These are phyloP conservation scores for Eretmochelys imbricata DNA, from an alignment of 2,113 vertebrate genomes.

Conservation along the genomic window DNA sequence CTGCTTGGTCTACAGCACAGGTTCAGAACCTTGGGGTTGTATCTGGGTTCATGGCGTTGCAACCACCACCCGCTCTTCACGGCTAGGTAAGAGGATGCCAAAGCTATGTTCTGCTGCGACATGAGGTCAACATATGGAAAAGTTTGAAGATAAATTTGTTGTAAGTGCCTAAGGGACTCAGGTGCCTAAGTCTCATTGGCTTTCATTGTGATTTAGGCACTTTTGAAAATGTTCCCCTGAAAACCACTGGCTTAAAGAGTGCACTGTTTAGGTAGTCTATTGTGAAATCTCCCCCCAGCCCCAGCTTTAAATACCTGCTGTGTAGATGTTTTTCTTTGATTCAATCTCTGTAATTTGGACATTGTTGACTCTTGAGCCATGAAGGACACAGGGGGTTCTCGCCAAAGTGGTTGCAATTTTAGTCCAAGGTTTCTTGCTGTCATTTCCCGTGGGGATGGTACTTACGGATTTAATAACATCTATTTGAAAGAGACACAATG, in stretches of 20 bases:
- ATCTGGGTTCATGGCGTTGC: neutral
- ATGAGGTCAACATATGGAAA: neutral
- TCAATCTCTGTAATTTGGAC: constrained; percentile 81
- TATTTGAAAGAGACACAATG: constrained; percentile 46
- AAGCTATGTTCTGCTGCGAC: neutral
- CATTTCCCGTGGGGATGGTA: constrained; percentile 56
- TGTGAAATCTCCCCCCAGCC: neutral
- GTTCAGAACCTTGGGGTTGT: neutral
- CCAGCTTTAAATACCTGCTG: constrained; percentile 73
- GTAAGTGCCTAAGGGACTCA: neutral
- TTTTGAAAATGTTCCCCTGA: neutral
- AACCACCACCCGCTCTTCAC: neutral
- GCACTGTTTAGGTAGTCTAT: neutral
- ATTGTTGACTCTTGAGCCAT: constrained; percentile 75
- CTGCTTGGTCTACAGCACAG: too few relatives aligned
- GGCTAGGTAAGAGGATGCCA: neutral
- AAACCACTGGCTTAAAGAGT: neutral
- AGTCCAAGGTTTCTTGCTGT: constrained; percentile 59
- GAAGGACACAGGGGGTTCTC: constrained; percentile 75
- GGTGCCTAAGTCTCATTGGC: neutral
- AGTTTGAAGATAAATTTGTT: neutral
- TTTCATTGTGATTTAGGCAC: neutral
- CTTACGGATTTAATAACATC: constrained; percentile 82
- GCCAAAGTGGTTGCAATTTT: constrained; percentile 74
- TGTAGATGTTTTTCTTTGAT: constrained; percentile 74